A percentile compares a stretch with the other conserved stretches of the same genome.
Conservation (phyloP, 2,888 invertebrate genomes). For the Ceratothoa steindachneri region DNA sequence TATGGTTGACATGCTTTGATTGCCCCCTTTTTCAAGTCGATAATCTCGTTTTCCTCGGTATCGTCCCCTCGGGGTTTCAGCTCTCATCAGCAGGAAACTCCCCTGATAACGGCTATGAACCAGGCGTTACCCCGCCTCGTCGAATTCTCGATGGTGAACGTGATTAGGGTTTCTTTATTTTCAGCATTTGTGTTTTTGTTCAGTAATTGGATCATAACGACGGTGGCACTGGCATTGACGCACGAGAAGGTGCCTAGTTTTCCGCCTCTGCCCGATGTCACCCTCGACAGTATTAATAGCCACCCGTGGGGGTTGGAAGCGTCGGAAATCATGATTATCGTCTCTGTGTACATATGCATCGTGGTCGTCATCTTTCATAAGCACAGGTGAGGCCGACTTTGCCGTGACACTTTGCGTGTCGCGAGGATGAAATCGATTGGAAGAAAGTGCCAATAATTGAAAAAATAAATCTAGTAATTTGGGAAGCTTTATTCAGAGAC, state of each 20-base stretch:
- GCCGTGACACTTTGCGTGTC: background rate
- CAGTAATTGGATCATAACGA: conserved; percentile 37
- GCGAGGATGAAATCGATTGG: background rate
- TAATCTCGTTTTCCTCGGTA: too few relatives aligned
- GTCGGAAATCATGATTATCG: conserved; percentile 81
- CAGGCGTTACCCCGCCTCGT: too few relatives aligned
- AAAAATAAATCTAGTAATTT: too few relatives aligned
- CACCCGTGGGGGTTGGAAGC: conserved; percentile 73
- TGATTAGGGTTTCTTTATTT: conserved; percentile 45
- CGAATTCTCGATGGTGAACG: too few relatives aligned
- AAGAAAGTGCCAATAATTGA: too few relatives aligned
- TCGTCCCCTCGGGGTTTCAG: too few relatives aligned
- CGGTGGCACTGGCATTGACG: conserved; percentile 71
- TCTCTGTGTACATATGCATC: conserved; percentile 70
- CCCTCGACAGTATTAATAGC: conserved; percentile 70
- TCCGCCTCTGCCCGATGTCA: conserved; percentile 74
- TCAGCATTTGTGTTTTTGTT: conserved; percentile 60
- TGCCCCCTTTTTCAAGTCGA: too few relatives aligned
- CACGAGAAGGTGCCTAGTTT: conserved; percentile 83
- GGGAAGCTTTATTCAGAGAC: too few relatives aligned
- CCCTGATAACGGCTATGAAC: too few relatives aligned
- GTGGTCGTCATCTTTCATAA: conserved; percentile 77
- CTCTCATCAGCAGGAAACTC: too few relatives aligned
- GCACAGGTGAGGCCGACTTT: conserved; percentile 62
- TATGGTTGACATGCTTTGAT: too few relatives aligned